Percentiles rank a stretch among this genome's conserved stretches.
Conservation (phyloP, 2,888 invertebrate genomes). For the Escarpia spicata region DNA sequence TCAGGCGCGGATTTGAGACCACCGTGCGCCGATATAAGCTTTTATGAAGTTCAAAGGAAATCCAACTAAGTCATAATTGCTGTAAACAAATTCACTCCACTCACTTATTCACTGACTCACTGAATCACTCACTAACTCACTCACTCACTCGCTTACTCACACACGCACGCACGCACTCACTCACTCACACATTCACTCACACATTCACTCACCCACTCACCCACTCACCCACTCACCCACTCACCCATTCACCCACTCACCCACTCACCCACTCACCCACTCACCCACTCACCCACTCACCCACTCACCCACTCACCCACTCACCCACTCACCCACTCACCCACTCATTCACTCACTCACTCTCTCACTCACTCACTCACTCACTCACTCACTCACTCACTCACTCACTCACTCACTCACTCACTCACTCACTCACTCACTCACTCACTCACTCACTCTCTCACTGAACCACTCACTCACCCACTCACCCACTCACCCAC, state of each 20-base stretch:
- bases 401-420: not conserved
- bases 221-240: conserved; percentile 8
- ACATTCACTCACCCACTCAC: not conserved
- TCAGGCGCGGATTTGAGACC: not conserved
- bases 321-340: too few relatives aligned
- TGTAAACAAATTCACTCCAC: not conserved
- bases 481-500: too few relatives aligned
- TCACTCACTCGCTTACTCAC: too few relatives aligned
- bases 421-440: not conserved
- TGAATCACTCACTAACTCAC: conserved; percentile 10
- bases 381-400: not conserved
- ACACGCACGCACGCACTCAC: not conserved
- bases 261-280: conserved; percentile 19
- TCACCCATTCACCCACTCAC: not conserved
- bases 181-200: not conserved
- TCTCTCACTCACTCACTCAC: conserved; percentile 17
- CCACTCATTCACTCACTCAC: too few relatives aligned
- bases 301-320: too few relatives aligned
- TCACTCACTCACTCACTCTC: not conserved
- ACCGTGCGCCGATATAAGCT: not conserved
- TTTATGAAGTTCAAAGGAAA: too few relatives aligned
- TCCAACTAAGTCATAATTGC: too few relatives aligned
- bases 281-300: too few relatives aligned
- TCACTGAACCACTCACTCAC: too few relatives aligned
- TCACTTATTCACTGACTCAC: conserved; percentile 19